Conservation (phyloP, 2,888 invertebrate species). For the Apodemia hepburni region DNA sequence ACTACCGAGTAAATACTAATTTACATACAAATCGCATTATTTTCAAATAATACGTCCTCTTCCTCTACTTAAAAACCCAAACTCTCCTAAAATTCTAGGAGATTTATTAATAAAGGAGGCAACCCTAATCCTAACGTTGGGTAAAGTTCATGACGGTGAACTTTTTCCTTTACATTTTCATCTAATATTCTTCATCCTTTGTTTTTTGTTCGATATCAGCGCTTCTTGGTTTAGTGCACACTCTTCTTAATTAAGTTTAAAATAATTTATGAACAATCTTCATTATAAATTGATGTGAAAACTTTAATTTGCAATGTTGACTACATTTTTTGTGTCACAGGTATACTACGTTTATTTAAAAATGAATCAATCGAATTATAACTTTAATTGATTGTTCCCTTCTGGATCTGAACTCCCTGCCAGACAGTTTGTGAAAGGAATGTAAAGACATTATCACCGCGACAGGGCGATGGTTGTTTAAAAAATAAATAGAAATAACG, state of each 20-base stretch:
- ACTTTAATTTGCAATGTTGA: background rate
- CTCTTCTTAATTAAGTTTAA: conserved; percentile 5
- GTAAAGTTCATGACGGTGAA: conserved; percentile 8
- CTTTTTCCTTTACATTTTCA: conserved; percentile 10
- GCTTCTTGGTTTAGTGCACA: background rate
- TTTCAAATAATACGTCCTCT: background rate
- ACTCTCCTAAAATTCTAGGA: background rate
- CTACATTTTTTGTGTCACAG: too few relatives aligned
- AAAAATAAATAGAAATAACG: too few relatives aligned
- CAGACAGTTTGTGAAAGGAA: too few relatives aligned
- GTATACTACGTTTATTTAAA: too few relatives aligned
- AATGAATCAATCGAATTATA: too few relatives aligned
- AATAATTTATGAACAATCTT: background rate
- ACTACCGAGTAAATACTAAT: too few relatives aligned
- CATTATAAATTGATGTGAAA: background rate
- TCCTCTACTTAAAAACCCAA: background rate
- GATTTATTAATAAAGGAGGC: conserved; percentile 32
- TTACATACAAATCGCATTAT: too few relatives aligned
- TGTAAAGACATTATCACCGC: too few relatives aligned
- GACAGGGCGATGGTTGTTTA: too few relatives aligned
- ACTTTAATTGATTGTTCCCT: too few relatives aligned
- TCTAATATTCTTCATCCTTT: conserved; percentile 12
- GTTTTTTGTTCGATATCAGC: conserved; percentile 15
- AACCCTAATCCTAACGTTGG: conserved; percentile 12
- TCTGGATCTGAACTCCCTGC: too few relatives aligned